A percentile compares a stretch with the other conserved stretches of the same genome.
Evolutionary conservation across 2,797 vertebrate species (phyloP).

Genomic region (Denticeps clupeoides): DNA sequence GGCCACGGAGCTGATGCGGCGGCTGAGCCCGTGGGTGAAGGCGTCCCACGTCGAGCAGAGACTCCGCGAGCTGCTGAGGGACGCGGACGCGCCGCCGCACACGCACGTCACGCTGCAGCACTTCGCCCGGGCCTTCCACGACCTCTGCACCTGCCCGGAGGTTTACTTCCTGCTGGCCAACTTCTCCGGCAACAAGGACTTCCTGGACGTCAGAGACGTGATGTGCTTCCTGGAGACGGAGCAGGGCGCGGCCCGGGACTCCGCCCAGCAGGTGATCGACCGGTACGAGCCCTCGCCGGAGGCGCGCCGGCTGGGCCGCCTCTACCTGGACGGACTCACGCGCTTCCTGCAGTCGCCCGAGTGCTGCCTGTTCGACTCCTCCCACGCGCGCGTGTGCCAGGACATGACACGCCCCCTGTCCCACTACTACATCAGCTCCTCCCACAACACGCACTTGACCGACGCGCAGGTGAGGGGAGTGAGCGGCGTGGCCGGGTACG

Average conservation of each 20-base stretch:
- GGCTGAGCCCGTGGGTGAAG: constrained; percentile 76
- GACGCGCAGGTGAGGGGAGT: constrained; percentile 87
- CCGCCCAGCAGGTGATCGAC: constrained; percentile 78
- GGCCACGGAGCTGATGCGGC: constrained; percentile 73
- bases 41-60: constrained; percentile 74
- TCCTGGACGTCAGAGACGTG: constrained; percentile 83
- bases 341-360: constrained; percentile 85
- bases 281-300: constrained; percentile 79
- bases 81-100: constrained; percentile 23
- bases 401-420: constrained; percentile 86
- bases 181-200: constrained; percentile 97
- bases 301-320: constrained; percentile 72
- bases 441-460: constrained; percentile 92
- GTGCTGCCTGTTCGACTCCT: constrained; percentile 81
- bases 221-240: constrained; percentile 94
- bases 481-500: constrained; percentile 82
- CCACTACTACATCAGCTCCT: constrained; percentile 91
- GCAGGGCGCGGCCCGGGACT: constrained; percentile 80
- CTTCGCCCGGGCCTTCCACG: constrained; percentile 85
- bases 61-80: constrained; percentile 83
- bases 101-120: constrained; percentile 67
- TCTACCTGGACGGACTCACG: constrained; percentile 86
- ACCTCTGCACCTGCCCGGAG: constrained; percentile 90
- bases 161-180: constrained; percentile 94
- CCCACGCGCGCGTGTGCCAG: constrained; percentile 78